Evolutionary conservation across 2,113 vertebrate genomes (phyloP).

Genomic region (Aegotheles bennettii): DNA sequence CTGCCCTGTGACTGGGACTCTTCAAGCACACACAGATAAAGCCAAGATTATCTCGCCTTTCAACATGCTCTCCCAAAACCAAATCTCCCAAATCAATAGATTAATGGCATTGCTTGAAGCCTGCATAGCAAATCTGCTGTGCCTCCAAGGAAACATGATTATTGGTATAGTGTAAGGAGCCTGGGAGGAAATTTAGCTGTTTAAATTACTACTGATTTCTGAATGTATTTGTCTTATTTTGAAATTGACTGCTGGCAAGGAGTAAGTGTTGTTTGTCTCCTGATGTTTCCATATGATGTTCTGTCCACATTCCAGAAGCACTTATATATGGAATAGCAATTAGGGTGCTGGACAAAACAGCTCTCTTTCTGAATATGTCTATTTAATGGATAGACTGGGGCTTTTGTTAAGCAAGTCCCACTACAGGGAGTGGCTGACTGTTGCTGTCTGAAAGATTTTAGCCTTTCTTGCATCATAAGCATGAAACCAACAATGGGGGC

Average conservation of each 20-base stretch:
- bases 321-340: background rate
- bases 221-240: background rate
- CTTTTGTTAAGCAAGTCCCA: background rate
- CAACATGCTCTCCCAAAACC: background rate
- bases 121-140: background rate
- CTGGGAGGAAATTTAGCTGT: background rate
- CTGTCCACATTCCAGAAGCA: background rate
- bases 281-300: background rate
- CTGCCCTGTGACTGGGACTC: background rate
- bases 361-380: background rate
- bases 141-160: background rate
- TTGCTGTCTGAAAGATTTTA: background rate
- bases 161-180: background rate
- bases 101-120: background rate
- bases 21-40: background rate
- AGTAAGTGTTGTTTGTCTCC: background rate
- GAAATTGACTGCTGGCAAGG: background rate
- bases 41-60: background rate
- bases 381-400: background rate
- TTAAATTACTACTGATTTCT: background rate
- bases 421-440: background rate
- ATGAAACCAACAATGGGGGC: background rate
- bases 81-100: background rate
- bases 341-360: background rate
- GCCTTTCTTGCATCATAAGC: background rate